Percentiles rank a stretch among this genome's conserved stretches.
Evolutionary conservation across 2,113 vertebrate genomes (phyloP).

Genomic region (Oenanthe melanoleuca): DNA sequence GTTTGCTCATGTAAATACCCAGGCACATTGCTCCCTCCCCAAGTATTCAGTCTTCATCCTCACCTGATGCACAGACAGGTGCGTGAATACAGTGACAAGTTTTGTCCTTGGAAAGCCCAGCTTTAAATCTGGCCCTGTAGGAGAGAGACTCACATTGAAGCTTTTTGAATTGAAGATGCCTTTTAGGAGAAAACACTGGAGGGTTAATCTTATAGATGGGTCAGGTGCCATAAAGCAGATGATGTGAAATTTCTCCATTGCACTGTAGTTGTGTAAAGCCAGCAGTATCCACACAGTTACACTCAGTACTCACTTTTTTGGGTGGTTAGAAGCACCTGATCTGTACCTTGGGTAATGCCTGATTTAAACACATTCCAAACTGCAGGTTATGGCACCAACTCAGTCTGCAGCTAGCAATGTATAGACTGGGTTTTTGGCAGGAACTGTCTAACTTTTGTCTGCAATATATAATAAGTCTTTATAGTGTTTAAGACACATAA

Average conservation of each 20-base stretch:
- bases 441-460: slow-evolving; percentile 59
- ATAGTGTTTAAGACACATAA: slow-evolving; percentile 58
- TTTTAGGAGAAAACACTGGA: neutral
- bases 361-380: slow-evolving; percentile 5
- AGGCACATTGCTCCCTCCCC: neutral
- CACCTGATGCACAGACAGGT: neutral
- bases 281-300: neutral
- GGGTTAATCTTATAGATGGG: neutral
- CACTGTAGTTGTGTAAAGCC: neutral
- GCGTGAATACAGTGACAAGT: neutral
- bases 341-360: slow-evolving; percentile 26
- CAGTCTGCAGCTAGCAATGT: slow-evolving; percentile 19
- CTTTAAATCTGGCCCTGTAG: neutral
- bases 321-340: slow-evolving; percentile 43
- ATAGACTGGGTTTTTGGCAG: slow-evolving; percentile 31
- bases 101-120: neutral
- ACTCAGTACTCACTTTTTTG: neutral
- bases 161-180: neutral
- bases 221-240: neutral
- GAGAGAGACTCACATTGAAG: neutral
- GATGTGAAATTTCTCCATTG: neutral
- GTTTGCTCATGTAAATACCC: neutral
- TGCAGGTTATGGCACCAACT: slow-evolving; percentile 25
- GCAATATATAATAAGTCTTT: slow-evolving; percentile 42
- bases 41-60: neutral